Evolutionary conservation across 30 jellyfish, hydroid and myxozoan genomes (phyloP), one percentile per base, ranked within the genome.

Genomic region (Chironex yamaguchii): DNA sequence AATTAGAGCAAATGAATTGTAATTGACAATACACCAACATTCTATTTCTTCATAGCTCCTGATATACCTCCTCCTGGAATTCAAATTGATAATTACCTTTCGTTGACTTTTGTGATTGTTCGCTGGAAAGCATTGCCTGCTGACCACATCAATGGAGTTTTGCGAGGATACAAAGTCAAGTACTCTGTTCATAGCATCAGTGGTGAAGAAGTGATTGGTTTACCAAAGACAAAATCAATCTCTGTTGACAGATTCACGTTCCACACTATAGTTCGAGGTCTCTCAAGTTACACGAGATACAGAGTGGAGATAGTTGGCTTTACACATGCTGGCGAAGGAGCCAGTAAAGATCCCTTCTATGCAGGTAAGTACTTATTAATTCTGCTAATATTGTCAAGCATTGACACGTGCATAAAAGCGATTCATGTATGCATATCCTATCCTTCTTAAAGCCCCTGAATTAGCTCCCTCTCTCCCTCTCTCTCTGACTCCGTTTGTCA

Each of bases 241-340:
- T 34, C 49, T 2, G 26, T 53, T 26, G 85, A 72, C 50, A 72
- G 29, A 17, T 72, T 72, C 67, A 72, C 85, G 1, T 36, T 34
- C 50, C 52, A 36, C 2, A 48, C 49, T 31, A 30, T 17, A 23
- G 52, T 72, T 17, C 14, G 49, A 24, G 85, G 85, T 25, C 71
- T 72, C 72, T 72, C 49, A 36, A 72, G 85, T 72, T 72, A 72
- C 23, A 48, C 85, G 20, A 36, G 54, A 3, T 72, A 72, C 50
- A 72, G 52, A 72, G 51, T 72, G 54, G 52, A 71, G 2, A 34
- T 72, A 2, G 49, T 72, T 42, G 85, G 85, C n/a, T 72, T 0
- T 50, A 72, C 85, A 22, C 27, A 48, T 23, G 85, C 85, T 3
- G 85, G 85, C 27, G 85, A 72, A 2, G 85, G 85, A n/a, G 72